Conservation (phyloP, 1,140 invertebrate genomes). For the Bombus breviceps region DNA sequence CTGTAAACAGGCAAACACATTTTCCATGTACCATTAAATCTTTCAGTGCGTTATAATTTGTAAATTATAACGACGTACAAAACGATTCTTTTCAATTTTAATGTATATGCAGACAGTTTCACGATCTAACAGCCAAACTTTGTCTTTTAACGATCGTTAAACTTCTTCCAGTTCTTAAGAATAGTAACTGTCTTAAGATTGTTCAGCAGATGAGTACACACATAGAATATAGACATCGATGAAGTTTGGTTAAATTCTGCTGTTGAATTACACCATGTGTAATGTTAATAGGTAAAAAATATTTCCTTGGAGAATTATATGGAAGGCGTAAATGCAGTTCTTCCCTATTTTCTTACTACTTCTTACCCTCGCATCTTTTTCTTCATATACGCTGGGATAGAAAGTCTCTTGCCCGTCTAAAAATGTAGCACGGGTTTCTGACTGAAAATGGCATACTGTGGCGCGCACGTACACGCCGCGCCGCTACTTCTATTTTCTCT, state of each 20-base stretch:
- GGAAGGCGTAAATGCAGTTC: background rate
- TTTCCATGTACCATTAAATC: background rate
- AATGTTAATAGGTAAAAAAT: no score
- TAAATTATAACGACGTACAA: background rate
- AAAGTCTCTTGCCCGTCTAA: background rate
- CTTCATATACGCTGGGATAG: background rate
- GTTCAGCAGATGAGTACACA: no score
- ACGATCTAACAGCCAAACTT: background rate
- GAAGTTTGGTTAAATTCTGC: no score
- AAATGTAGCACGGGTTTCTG: constrained; percentile 17
- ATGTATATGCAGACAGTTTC: background rate
- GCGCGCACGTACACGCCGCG: background rate
- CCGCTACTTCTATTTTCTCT: constrained; percentile 42
- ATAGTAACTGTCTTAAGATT: no score
- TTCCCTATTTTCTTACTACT: background rate
- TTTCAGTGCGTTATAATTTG: background rate
- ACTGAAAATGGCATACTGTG: constrained; percentile 5
- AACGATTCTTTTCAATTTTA: background rate
- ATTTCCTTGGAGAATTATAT: no score
- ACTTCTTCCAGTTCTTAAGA: no score
- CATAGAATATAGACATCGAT: no score
- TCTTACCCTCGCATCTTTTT: background rate
- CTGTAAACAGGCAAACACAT: constrained; percentile 68
- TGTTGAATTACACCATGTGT: no score
- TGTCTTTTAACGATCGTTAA: no score